Evolutionary conservation across 2,888 invertebrate genomes (phyloP), one percentile per base, ranked within the genome.

Genomic region (Chirona hameri): DNA sequence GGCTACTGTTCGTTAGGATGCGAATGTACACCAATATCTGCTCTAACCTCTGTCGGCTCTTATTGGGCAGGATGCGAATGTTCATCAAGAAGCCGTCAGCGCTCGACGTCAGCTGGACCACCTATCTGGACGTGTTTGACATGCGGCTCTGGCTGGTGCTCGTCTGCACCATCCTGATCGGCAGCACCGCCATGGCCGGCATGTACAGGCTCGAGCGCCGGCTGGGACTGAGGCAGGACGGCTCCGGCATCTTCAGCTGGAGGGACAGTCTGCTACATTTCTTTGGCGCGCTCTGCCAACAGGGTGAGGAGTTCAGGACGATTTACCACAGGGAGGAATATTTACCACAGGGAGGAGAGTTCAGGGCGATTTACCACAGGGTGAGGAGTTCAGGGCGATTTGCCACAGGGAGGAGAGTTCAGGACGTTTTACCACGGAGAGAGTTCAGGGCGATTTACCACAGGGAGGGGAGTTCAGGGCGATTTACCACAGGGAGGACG

Each of bases 101-200:
- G 46, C 76, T 76, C 24, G 76, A 76, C 76, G 76, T 76, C 76
- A 76, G 46, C 46, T 76, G 76, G 76, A 76, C 39, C 46, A 76
- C 76, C 76, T 76, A 76, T 39, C 76, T 76, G 21, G 76, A 76
- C 76, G 76, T 76, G 76, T 76, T 76, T 24, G 46, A 76, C 76
- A 0, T 10, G 5, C 24, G 9, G 46, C 76, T 76, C 10, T 76
- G 76, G 76, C 24, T 76, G 21, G 24, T 46, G 24, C 39, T 76
- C 18, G 76, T 39, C 24, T 12, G 39, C 31, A 24, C 76, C 46
- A 12, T 76, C 46, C 7, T 31, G 21, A 9, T 76, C 21, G 76
- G 76, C 46, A 21, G 39, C 76, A 24, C 76, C 24, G 24, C 46
- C 24, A 76, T 76, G 76, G 39, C 24, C 76, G 39, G 39, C 46